phyloP scores from a whole-genome alignment of 1,140 invertebrate species.

The Drosophila bipectinata region DNA sequence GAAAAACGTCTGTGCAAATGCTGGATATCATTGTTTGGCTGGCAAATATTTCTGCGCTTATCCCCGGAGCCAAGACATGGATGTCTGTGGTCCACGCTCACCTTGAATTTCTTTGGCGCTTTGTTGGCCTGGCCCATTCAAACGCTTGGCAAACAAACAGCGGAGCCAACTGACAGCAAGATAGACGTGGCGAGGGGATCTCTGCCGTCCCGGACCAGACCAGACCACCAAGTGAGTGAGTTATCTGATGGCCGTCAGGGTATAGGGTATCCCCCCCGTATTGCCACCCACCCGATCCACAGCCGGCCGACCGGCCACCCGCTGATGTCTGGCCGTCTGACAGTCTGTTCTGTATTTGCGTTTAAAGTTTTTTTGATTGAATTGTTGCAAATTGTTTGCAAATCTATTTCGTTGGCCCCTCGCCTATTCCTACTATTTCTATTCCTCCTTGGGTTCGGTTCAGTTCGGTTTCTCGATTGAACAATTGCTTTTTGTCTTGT shows the following conservation, averaged over 20 bases:
- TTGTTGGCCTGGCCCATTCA: slow-evolving; percentile 64
- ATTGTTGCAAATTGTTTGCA: slow-evolving; percentile 83
- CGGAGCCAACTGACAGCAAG: slow-evolving; percentile 45
- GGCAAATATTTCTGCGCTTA: slow-evolving; percentile 74
- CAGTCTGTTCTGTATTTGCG: slow-evolving; percentile 69
- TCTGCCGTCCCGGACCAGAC: slow-evolving; percentile 34
- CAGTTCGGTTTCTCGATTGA: slow-evolving; percentile 45
- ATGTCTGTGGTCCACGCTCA: slow-evolving; percentile 39
- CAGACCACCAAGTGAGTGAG: slow-evolving; percentile 82
- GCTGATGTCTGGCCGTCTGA: slow-evolving; percentile 30
- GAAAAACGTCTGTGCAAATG: slow-evolving; percentile 50
- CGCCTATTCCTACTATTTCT: slow-evolving; percentile 3
- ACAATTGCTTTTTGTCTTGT: slow-evolving; percentile 81
- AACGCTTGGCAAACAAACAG: slow-evolving; percentile 73
- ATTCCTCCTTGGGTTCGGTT: slow-evolving; percentile 9
- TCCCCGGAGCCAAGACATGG: slow-evolving; percentile 38
- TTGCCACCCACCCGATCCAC: slow-evolving; percentile 5
- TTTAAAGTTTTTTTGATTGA: slow-evolving; percentile 83
- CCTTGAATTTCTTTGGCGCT: slow-evolving; percentile 74
- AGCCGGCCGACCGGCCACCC: slow-evolving; percentile 10
- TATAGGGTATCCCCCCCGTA: slow-evolving; percentile 17
- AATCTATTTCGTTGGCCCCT: slow-evolving; percentile 68
- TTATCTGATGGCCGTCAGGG: slow-evolving; percentile 73
- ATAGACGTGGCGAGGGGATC: slow-evolving; percentile 58
- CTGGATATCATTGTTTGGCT: slow-evolving; percentile 76